phyloP scores from a whole-genome alignment of 2,888 invertebrate species.

The Tolmerus cingulatus region DNA sequence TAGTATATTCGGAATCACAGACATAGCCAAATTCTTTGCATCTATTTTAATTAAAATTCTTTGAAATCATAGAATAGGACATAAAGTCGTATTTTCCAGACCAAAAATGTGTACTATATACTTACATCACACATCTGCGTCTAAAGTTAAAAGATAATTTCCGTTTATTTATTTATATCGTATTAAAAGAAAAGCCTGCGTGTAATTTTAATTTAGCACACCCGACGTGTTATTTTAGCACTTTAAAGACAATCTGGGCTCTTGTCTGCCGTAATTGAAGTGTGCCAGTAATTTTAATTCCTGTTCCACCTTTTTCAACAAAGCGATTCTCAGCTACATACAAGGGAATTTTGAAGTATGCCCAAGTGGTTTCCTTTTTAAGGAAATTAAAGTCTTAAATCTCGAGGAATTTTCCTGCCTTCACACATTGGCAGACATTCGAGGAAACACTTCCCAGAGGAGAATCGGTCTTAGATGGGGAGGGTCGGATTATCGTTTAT shows the following conservation, averaged over 20 bases:
- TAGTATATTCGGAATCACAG: no score
- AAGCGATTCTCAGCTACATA: neutral
- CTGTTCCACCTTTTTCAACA: neutral
- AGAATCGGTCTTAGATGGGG: neutral
- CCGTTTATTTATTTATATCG: neutral
- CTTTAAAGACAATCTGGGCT: neutral
- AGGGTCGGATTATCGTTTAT: slow-evolving; percentile 17
- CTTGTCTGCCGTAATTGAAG: neutral
- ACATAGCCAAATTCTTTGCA: no score
- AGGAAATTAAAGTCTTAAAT: slow-evolving; percentile 45
- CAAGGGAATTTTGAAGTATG: slow-evolving; percentile 6
- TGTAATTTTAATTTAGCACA: neutral
- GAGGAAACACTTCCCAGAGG: neutral
- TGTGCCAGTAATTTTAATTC: neutral
- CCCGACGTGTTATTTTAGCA: neutral
- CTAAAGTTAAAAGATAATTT: no score
- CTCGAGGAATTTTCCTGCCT: neutral
- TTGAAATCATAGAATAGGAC: no score
- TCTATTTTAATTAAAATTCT: no score
- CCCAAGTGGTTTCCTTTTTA: slow-evolving; percentile 40
- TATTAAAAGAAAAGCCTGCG: neutral
- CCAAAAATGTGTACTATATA: no score
- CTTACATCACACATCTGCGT: no score
- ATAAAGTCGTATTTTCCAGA: no score
- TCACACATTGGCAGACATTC: neutral